Evolutionary conservation across 2,888 invertebrate genomes (phyloP).

Genomic region (Cephonodes hylas): DNA sequence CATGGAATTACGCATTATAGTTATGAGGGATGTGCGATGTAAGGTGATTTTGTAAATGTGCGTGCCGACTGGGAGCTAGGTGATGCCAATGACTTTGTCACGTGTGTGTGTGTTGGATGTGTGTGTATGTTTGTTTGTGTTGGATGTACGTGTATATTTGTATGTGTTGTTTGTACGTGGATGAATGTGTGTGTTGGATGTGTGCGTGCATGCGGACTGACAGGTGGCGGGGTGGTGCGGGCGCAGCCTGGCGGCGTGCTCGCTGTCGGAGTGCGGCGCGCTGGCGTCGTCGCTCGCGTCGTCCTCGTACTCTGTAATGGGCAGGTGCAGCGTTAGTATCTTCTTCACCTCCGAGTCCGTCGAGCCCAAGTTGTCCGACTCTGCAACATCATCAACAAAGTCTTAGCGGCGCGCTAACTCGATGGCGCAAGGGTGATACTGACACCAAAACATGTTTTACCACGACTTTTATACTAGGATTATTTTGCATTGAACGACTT

Average conservation of each 20-base stretch:
- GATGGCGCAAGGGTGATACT: background rate
- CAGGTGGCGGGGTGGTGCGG: constrained; percentile 67
- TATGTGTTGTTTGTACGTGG: background rate
- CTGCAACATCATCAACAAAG: constrained; percentile 72
- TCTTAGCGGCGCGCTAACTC: background rate
- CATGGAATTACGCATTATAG: too few species aligned
- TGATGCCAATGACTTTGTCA: background rate
- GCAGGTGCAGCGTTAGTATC: constrained; percentile 95
- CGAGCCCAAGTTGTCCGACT: constrained; percentile 96
- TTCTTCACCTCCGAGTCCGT: constrained; percentile 97
- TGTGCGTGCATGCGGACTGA: constrained; percentile 44
- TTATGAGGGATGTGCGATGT: too few species aligned
- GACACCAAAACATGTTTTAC: background rate
- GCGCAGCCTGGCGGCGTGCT: constrained; percentile 61
- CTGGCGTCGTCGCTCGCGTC: constrained; percentile 85
- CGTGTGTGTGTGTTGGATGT: too few species aligned
- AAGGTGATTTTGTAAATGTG: background rate
- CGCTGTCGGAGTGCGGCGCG: constrained; percentile 81
- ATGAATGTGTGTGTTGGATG: background rate
- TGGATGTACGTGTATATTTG: background rate
- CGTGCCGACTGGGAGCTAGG: background rate
- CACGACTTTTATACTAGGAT: background rate
- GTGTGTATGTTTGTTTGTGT: background rate
- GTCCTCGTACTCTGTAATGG: constrained; percentile 96
- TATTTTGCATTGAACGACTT: background rate